Evolutionary conservation across 2,113 vertebrate genomes (phyloP), one percentile per base, ranked within the genome.

Genomic region (Danionella cerebrum): DNA sequence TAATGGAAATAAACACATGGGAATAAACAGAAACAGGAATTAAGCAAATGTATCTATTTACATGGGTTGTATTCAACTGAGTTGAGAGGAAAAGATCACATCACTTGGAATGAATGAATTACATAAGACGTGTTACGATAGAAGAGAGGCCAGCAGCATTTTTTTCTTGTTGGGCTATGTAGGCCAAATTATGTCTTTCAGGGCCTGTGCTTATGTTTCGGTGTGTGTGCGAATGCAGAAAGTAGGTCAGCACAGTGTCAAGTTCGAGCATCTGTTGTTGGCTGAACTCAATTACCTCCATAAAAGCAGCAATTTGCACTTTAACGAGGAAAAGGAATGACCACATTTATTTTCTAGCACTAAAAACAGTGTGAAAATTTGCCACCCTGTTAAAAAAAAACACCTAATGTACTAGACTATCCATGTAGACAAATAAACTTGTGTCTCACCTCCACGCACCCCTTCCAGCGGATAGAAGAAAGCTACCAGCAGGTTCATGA

Each of bases 381-480:
- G n/a, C n/a, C n/a, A n/a, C n/a, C n/a, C n/a, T n/a, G n/a, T n/a
- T n/a, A n/a, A n/a, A n/a, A n/a, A n/a, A n/a, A n/a, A n/a, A n/a
- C n/a, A n/a, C n/a, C n/a, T n/a, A n/a, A n/a, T n/a, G n/a, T n/a
- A n/a, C n/a, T n/a, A n/a, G n/a, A n/a, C n/a, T n/a, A n/a, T n/a
- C n/a, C 6, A 48, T 24, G 29, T 1, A 19, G 7, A 5, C 8
- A 44, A 44, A 35, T 16, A 29, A 19, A 19, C 12, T 12, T 57
- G 16, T 24, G 29, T 77, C 84, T 84, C 84, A 97, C 96, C 96
- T 96, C 91, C 90, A 65, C 89, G 89, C 55, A 92, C 80, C 13
- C 93, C 94, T 78, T 93, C 91, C 74, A 99, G 90, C 0, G 96
- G 96, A 74, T 99, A 99, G 87, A 99, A 99, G 83, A 99, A 97